phyloP scores from a whole-genome alignment of 1,140 invertebrate species.

The Gonatopus flavifemur region DNA sequence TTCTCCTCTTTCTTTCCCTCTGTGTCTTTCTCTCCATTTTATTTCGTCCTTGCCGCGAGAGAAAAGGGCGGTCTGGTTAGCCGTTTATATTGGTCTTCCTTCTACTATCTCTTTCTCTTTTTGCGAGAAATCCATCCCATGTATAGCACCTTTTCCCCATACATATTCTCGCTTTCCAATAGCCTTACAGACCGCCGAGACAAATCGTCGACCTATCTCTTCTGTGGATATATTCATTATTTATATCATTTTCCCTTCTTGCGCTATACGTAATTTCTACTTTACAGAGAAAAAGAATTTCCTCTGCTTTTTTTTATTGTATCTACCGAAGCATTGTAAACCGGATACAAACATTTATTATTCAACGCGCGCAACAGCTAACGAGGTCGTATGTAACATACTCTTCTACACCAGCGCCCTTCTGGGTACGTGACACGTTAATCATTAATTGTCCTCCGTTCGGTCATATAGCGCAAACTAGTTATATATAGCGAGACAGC shows the following conservation, averaged over 20 bases:
- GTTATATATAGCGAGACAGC: too few species aligned
- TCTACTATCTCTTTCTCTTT: constrained; percentile 12
- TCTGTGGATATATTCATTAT: too few species aligned
- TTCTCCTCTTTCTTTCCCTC: constrained; percentile 4
- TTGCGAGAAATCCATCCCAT: too few species aligned
- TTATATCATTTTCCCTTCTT: constrained; percentile 6
- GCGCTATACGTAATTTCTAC: too few species aligned
- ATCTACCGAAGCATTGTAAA: too few species aligned
- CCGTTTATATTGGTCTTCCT: constrained; percentile 7
- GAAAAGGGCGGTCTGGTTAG: constrained; percentile 13
- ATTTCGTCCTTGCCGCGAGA: constrained; percentile 20
- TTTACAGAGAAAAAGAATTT: not conserved
- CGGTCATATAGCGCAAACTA: too few species aligned
- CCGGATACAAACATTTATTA: constrained; percentile 23
- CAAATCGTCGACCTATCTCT: not conserved
- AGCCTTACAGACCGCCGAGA: too few species aligned
- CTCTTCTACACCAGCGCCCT: too few species aligned
- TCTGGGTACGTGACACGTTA: too few species aligned
- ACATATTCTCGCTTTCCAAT: constrained; percentile 13
- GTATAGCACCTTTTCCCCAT: constrained; percentile 16
- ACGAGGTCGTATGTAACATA: too few species aligned
- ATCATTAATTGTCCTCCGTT: too few species aligned
- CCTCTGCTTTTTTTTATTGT: not conserved
- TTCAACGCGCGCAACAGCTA: constrained; percentile 17
- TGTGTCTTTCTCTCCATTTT: constrained; percentile 12